phyloP scores from a whole-genome alignment of 2,888 invertebrate genomes.

The Cephus spinipes region DNA sequence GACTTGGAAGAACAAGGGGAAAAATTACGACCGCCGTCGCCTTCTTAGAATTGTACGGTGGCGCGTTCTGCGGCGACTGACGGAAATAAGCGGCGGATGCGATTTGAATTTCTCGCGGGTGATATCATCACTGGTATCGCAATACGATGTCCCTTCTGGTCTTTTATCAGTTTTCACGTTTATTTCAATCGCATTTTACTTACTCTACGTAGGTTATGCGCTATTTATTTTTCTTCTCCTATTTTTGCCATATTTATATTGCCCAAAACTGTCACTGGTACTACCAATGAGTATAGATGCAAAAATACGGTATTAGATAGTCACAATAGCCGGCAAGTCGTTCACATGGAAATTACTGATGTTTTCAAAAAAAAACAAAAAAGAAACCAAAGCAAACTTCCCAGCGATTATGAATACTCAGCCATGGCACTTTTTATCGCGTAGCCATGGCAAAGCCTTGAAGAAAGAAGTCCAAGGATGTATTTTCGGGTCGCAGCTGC shows the following conservation, averaged over 20 bases:
- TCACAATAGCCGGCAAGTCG: not conserved
- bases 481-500: not conserved
- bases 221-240: not conserved
- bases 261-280: no score
- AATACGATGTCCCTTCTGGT: not conserved
- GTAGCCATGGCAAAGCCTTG: not conserved
- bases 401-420: not conserved
- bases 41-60: not conserved
- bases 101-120: not conserved
- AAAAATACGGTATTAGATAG: not conserved
- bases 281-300: not conserved
- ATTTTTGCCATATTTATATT: no score
- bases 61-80: not conserved
- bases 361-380: not conserved
- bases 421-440: not conserved
- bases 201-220: not conserved
- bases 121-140: not conserved
- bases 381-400: not conserved
- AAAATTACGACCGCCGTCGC: not conserved
- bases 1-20: not conserved
- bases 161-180: not conserved
- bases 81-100: not conserved
- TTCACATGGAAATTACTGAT: not conserved
- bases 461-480: constrained; percentile 4
- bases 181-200: not conserved